Evolutionary conservation across 2,797 vertebrate species (phyloP), one percentile per base, ranked within the genome.

Genomic region (Sparus aurata): DNA sequence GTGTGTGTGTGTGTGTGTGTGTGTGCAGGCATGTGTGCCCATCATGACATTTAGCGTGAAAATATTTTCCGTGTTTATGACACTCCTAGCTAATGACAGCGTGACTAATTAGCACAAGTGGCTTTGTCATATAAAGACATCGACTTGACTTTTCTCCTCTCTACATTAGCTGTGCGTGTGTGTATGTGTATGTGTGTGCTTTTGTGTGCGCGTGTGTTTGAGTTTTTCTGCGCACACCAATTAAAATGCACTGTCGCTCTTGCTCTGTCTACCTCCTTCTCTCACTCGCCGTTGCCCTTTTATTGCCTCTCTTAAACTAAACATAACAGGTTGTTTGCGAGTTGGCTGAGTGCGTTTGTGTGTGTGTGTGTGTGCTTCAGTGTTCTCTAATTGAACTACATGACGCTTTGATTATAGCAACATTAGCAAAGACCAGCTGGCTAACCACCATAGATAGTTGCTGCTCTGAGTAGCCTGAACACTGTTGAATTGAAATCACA

Each of bases 41-140:
- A 1, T 53, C 1, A 17, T 62, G 52, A 67, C 46, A 73, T 66
- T 67, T 25, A 82, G 18, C 34, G 52, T 58, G 12, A 79, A 66
- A 67, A 1, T 34, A 43, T 75, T 50, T 47, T 49, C 54, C 66
- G n/a, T 73, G 23, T 82, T 79, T 27, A 59, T 74, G 67, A 46
- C 49, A 3, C 49, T 76, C 22, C 22, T 17, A 15, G 22, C 52
- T 27, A 53, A 49, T 5, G 6, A 47, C 46, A 4, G 58, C 12
- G 12, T 25, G 34, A 83, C 66, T 74, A 80, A 87, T 88, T 84
- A 79, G 52, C 58, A 82, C 68, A 23, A 83, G 69, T 68, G 72
- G 47, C 50, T 85, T 81, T 79, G 64, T 83, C 69, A 75, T 50
- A 50, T 45, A 75, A 50, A 75, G 69, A 41, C 61, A 30, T 73